Evolutionary conservation across 2,797 vertebrate genomes (phyloP).

Genomic region (Mareca penelope): DNA sequence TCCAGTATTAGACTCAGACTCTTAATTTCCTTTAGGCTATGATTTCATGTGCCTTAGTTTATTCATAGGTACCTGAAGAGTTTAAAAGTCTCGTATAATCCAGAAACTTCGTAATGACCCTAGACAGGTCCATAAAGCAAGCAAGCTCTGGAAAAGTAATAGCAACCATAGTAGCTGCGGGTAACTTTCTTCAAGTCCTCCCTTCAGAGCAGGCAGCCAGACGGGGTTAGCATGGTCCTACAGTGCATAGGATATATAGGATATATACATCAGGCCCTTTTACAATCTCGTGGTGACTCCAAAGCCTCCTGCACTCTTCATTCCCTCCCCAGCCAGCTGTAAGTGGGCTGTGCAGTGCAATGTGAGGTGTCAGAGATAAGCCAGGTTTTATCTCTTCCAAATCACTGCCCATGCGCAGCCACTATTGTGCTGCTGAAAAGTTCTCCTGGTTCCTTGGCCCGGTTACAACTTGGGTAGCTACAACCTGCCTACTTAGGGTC

Average conservation of each 20-base stretch:
- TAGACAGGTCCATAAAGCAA: conserved; percentile 32
- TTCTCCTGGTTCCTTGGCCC: neutral
- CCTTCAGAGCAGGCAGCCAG: neutral
- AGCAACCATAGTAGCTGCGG: neutral
- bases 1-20: conserved; percentile 37
- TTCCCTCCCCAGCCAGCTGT: neutral
- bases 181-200: neutral
- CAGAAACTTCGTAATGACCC: conserved; percentile 34
- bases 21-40: conserved; percentile 56
- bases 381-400: neutral
- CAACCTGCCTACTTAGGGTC: conserved; percentile 21
- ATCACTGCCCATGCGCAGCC: neutral
- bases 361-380: neutral
- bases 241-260: fast-evolving
- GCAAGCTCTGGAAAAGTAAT: conserved; percentile 39
- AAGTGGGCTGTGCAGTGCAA: neutral
- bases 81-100: neutral
- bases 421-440: neutral
- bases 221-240: neutral
- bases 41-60: conserved; percentile 25
- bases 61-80: neutral
- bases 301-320: neutral
- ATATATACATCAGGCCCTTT: neutral
- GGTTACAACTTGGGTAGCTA: conserved; percentile 11
- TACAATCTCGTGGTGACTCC: neutral